phyloP scores from a whole-genome alignment of 1,140 invertebrate species.

The Lepidurus couesii region DNA sequence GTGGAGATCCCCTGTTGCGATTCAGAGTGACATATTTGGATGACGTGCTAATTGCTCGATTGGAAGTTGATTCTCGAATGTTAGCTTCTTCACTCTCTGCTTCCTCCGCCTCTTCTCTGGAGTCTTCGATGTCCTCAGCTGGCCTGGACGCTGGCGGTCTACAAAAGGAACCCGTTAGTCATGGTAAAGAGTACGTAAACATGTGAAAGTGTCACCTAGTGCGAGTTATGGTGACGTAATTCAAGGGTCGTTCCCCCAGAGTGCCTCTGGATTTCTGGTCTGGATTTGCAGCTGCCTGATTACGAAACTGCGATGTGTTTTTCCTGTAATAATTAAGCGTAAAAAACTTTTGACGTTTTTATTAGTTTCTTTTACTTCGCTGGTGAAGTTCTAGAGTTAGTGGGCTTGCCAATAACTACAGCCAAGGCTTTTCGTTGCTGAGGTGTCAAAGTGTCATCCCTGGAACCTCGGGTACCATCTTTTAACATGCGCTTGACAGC shows the following conservation, averaged over 20 bases:
- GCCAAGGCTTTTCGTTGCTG: conserved; percentile 31
- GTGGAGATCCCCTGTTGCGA: background rate
- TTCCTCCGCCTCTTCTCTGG: background rate
- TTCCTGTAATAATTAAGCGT: background rate
- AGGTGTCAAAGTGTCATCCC: conserved; percentile 19
- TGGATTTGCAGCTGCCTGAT: background rate
- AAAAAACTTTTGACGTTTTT: background rate
- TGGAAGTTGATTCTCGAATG: conserved; percentile 23
- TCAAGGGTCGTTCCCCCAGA: background rate
- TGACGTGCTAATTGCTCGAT: conserved; percentile 13
- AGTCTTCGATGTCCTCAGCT: background rate
- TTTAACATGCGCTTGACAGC: conserved; percentile 37
- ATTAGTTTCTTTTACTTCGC: background rate
- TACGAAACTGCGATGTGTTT: background rate
- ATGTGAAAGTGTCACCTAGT: background rate
- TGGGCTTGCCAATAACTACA: conserved; percentile 26
- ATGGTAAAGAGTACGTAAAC: background rate
- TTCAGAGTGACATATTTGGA: conserved; percentile 27
- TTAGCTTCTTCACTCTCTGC: background rate
- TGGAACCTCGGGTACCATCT: conserved; percentile 26
- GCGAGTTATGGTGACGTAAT: conserved; percentile 4
- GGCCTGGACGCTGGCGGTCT: background rate
- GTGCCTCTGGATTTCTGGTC: background rate
- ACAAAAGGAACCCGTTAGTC: background rate
- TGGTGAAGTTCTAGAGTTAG: background rate